A percentile compares a stretch with the other conserved stretches of the same genome.
phyloP scores from a whole-genome alignment of 2,888 invertebrate genomes.

The Macrophya annulata region DNA sequence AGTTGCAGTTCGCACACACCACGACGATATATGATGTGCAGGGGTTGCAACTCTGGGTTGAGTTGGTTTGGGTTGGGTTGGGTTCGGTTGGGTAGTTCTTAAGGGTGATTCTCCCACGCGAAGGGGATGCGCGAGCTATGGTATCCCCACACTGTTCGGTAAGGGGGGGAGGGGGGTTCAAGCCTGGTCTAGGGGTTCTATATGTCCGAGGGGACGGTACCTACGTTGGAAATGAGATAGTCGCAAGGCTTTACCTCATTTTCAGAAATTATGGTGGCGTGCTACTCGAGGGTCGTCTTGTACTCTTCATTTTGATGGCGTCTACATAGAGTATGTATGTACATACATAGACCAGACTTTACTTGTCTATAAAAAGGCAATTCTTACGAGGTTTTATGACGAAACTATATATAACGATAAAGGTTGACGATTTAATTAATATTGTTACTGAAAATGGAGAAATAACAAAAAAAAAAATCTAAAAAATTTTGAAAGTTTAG shows the following conservation, averaged over 20 bases:
- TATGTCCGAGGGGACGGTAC: conserved; percentile 34
- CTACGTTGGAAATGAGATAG: conserved; percentile 58
- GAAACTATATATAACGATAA: neutral
- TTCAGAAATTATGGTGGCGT: conserved; percentile 70
- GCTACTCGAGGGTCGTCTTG: conserved; percentile 37
- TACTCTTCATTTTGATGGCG: conserved; percentile 28
- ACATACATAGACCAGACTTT: neutral
- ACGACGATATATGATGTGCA: conserved; percentile 66
- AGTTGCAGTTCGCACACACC: conserved; percentile 74
- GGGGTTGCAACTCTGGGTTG: conserved; percentile 52
- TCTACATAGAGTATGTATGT: neutral
- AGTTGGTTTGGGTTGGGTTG: conserved; percentile 59
- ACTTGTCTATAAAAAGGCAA: neutral
- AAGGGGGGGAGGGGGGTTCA: conserved; percentile 66
- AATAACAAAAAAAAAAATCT: neutral
- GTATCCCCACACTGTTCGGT: conserved; percentile 68
- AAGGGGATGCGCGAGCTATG: conserved; percentile 64
- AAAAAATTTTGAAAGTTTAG: neutral
- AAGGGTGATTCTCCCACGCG: conserved; percentile 60
- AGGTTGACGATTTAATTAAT: neutral
- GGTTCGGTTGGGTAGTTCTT: conserved; percentile 57
- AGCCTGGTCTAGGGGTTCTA: conserved; percentile 31
- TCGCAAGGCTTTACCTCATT: conserved; percentile 66
- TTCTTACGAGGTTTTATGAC: neutral
- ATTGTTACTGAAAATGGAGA: neutral